Percentiles rank a stretch among this genome's conserved stretches.
phyloP scores from a whole-genome alignment of 2,888 invertebrate species.

The Zhuqinia jingwanae region DNA sequence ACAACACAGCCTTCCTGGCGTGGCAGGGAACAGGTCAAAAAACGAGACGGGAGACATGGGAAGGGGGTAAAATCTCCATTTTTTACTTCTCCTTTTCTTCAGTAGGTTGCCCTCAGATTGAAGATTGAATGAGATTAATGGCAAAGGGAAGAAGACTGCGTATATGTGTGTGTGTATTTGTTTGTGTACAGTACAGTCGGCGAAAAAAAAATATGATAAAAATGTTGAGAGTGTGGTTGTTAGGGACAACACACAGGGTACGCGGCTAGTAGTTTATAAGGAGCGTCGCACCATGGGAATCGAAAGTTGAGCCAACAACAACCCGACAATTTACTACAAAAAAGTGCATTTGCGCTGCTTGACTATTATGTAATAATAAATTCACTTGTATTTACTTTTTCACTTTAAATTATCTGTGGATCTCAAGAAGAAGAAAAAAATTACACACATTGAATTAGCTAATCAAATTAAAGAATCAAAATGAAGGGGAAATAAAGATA shows the following conservation, averaged over 20 bases:
- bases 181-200: no score
- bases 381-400: not conserved
- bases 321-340: not conserved
- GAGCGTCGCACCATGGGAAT: no score
- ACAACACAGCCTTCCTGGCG: not conserved
- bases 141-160: not conserved
- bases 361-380: conserved; percentile 24
- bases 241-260: not conserved
- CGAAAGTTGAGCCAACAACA: no score
- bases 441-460: not conserved
- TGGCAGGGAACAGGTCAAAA: conserved; percentile 33
- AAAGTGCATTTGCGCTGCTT: not conserved
- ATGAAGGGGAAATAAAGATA: not conserved
- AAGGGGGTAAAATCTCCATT: conserved; percentile 32
- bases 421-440: not conserved
- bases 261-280: not conserved
- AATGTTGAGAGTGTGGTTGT: not conserved
- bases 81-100: not conserved
- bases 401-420: not conserved
- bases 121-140: not conserved
- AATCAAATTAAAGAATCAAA: conserved; percentile 39
- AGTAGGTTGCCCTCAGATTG: not conserved
- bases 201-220: not conserved
- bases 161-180: no score
- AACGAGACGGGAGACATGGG: conserved; percentile 40